Evolutionary conservation across 2,888 invertebrate species (phyloP), one percentile per base, ranked within the genome.

Genomic region (Synergus umbraculus): DNA sequence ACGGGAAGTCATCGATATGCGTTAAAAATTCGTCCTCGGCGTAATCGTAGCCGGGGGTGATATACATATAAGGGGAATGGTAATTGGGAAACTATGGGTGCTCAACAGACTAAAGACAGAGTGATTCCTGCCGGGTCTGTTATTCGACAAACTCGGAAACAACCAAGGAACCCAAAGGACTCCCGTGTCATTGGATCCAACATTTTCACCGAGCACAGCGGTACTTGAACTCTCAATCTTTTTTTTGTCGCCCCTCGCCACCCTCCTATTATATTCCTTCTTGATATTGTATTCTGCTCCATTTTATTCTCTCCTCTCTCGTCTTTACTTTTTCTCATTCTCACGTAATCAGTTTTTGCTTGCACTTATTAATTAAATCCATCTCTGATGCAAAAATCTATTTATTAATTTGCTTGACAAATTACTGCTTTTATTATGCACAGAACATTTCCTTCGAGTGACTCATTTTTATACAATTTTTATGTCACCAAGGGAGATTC

Each of bases 131-230:
- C 94, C 92, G 96, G 95, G 89, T 95, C 91, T 84, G 88, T 96
- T 87, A 94, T 95, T 92, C 95, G 96, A 91, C 95, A 96, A 85
- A 94, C 95, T 82, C 95, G 96, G 90, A 95, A 94, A 91, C 96
- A 96, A 93, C 95, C 95, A 87, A 94, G 96, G 91, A 94, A 94
- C 89, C 94, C 95, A 83, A 97, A 97, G 94, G 97, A 97, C 94
- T 96, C 96, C 92, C 95, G 96, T 92, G 95, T 95, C 89, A 95
- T 96, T 90, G 96, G 97, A 90, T 96, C 97, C 89, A 98, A 98
- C 93, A 97, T 98, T 92, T 98, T 98, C 93, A 97, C 97, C 63
- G 98, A 98, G 94, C 98, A 98, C 93, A 97, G 96, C 93, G 98
- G 98, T 98, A 93, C 95, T 78, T 67, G 67, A 29, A 66, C 15